Conservation (phyloP, 2,888 invertebrate genomes). For the Julus scandinavius region DNA sequence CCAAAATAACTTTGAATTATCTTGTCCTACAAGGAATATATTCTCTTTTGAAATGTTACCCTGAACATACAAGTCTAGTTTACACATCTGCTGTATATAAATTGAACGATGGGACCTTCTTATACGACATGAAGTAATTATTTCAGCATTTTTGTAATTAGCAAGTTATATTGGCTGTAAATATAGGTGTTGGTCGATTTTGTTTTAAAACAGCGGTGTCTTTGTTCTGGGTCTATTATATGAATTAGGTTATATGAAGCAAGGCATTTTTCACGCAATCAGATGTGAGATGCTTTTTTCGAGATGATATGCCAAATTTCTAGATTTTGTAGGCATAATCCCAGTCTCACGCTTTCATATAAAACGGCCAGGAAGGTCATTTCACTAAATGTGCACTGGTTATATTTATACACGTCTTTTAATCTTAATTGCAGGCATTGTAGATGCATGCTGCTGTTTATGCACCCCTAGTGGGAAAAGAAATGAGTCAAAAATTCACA, state of each 20-base stretch:
- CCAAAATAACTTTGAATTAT: neutral
- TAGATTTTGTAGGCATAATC: neutral
- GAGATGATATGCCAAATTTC: neutral
- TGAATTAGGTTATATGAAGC: neutral
- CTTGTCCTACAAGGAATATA: neutral
- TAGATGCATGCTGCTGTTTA: conserved; percentile 35
- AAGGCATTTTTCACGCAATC: neutral
- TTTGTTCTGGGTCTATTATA: neutral
- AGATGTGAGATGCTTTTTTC: neutral
- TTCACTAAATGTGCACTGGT: conserved; percentile 14
- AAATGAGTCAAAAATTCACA: conserved; percentile 39
- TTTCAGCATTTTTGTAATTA: neutral
- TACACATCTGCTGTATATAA: neutral
- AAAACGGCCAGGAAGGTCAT: neutral
- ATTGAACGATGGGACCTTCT: no score
- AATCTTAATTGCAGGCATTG: conserved; percentile 8
- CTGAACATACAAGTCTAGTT: neutral
- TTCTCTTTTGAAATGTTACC: neutral
- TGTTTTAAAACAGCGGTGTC: neutral
- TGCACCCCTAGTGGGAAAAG: conserved; percentile 39
- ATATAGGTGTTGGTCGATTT: neutral
- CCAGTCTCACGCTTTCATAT: neutral
- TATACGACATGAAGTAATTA: no score
- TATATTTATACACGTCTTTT: neutral
- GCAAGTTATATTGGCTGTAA: neutral